Conservation (phyloP, 2,888 invertebrate species). For the Pharmacophagus antenor region DNA sequence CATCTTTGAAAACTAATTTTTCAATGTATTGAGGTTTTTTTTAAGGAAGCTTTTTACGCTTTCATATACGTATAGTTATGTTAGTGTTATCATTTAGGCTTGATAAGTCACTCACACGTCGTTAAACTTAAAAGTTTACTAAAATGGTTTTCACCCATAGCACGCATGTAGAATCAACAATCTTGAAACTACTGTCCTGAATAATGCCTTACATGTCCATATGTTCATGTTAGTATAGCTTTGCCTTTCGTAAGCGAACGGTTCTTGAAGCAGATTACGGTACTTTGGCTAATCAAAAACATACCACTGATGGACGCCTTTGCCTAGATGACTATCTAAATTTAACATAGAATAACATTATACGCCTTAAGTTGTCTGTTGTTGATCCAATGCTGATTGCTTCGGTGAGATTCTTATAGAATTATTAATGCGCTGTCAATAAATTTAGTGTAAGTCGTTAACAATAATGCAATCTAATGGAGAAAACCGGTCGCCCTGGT, state of each 20-base stretch:
- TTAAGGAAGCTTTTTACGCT: neutral
- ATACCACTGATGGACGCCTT: slow-evolving; percentile 2
- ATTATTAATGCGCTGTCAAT: slow-evolving; percentile 55
- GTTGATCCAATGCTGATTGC: slow-evolving; percentile 42
- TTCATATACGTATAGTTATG: slow-evolving; percentile 34
- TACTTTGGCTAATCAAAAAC: slow-evolving; percentile 12
- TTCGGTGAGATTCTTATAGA: slow-evolving; percentile 40
- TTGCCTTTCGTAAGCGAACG: slow-evolving; percentile 28
- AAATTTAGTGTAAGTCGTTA: slow-evolving; percentile 54
- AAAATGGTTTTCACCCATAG: slow-evolving; percentile 54
- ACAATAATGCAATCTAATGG: slow-evolving; percentile 50
- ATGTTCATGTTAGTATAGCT: slow-evolving; percentile 1
- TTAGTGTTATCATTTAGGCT: slow-evolving; percentile 47
- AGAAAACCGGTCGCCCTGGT: slow-evolving; percentile 34
- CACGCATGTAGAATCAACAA: slow-evolving; percentile 55
- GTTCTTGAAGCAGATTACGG: neutral
- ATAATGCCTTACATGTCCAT: slow-evolving; percentile 7
- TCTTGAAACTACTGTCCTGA: slow-evolving; percentile 54
- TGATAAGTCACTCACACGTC: slow-evolving; percentile 48
- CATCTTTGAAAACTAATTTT: too few species aligned
- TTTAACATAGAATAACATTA: slow-evolving; percentile 31
- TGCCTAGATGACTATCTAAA: slow-evolving; percentile 18
- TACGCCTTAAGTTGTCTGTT: slow-evolving; percentile 32
- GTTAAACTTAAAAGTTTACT: slow-evolving; percentile 54
- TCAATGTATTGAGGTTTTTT: neutral